phyloP scores from a whole-genome alignment of 1,140 invertebrate species.

The Anastatus disparis region DNA sequence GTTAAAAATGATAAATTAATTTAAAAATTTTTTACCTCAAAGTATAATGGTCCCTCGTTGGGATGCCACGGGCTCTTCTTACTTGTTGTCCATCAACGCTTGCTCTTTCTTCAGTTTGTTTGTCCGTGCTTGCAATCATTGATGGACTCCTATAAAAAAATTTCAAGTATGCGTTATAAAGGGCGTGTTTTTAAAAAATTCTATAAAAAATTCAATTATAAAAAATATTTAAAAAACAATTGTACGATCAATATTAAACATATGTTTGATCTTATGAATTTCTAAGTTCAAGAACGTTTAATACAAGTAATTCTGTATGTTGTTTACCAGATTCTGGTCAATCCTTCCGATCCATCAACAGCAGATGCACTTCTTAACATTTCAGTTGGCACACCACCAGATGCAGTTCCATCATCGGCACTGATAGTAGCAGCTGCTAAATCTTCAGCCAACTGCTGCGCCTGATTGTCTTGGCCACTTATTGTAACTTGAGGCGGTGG shows the following conservation, averaged over 20 bases:
- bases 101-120: constrained; percentile 52
- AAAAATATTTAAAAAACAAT: no score
- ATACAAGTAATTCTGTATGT: no score
- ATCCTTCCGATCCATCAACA: constrained; percentile 50
- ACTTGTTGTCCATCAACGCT: constrained; percentile 55
- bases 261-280: no score
- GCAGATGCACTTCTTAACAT: constrained; percentile 23
- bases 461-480: constrained; percentile 5
- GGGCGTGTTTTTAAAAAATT: no score
- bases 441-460: not conserved
- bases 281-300: no score
- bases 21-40: constrained; percentile 58
- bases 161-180: no score
- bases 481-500: constrained; percentile 33
- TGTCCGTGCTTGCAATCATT: not conserved
- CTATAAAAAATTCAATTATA: no score
- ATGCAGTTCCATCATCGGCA: constrained; percentile 39
- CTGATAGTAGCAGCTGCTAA: not conserved
- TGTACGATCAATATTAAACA: no score
- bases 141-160: constrained; percentile 10
- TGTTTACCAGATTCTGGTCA: constrained; percentile 47
- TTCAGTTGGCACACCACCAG: not conserved
- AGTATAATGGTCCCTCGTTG: constrained; percentile 61
- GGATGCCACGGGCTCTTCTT: constrained; percentile 50
- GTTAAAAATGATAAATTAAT: no score